Evolutionary conservation across 1,140 invertebrate species (phyloP), one percentile per base, ranked within the genome.

Genomic region (Heliconius congener): DNA sequence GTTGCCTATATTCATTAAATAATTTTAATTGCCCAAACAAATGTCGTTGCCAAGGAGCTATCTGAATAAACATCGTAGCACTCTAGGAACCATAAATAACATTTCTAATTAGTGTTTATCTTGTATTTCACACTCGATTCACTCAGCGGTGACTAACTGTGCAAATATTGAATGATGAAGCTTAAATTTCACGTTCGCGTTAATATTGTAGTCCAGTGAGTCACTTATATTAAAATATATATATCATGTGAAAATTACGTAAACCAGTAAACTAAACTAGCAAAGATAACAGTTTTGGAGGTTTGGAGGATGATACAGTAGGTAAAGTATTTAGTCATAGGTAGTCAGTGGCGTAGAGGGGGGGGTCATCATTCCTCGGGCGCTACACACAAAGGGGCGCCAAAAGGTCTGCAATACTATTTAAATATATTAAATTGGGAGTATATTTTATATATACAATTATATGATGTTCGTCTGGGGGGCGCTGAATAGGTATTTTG

Each of bases 41-140:
- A 23, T 57, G 55, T 57, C 55, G 55, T 23, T 57, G 55, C 55
- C 55, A 57, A 57, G n/a, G n/a, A 57, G 1, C n/a, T 57, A 57
- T 57, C 55, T 57, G 55, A 23, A 57, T 23, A 57, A 57, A 57
- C 55, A 57, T 57, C n/a, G 55, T 57, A 57, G 55, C 55, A 23
- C 55, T 57, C 55, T 57, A n/a, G 55, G n/a, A 23, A 57, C 8
- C 55, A 57, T 57, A 57, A 57, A 57, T 57, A 57, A 57, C 55
- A 57, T 57, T 57, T 57, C 55, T 57, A 57, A 57, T 57, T 57
- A 57, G 55, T 57, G 55, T 57, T 57, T 57, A 23, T 57, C 55
- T 57, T 57, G 55, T 23, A 23, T 57, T 57, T 57, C 55, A 57
- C 55, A 57, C 55, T 57, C 55, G n/a, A 57, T 57, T 57, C 55